These are phyloP conservation scores for Corvus moneduloides DNA, from an alignment of 2,113 vertebrate genomes.

Conservation along the genomic window DNA sequence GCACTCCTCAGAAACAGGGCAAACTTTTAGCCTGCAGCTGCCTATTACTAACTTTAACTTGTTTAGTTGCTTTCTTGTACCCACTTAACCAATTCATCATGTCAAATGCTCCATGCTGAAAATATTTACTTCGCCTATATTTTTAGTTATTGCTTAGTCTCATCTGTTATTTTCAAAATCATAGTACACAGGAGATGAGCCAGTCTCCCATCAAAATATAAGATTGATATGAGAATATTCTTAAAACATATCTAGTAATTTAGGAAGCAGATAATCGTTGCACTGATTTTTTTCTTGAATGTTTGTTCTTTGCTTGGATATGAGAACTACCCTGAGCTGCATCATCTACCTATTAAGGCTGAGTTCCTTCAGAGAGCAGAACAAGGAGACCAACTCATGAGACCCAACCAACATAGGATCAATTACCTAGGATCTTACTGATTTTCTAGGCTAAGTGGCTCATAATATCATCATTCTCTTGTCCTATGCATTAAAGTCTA, in stretches of 20 bases:
- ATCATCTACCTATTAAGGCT: not conserved
- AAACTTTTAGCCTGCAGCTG: not conserved
- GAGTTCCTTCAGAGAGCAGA: not conserved
- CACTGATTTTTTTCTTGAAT: not conserved
- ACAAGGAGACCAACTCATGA: not conserved
- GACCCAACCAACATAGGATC: not conserved
- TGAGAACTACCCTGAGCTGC: not conserved
- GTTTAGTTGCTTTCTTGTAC: not conserved
- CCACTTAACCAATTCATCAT: not conserved
- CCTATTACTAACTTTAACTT: not conserved
- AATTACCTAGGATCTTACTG: not conserved
- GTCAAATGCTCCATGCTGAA: not conserved
- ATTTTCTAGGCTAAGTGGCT: not conserved
- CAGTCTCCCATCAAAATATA: not conserved
- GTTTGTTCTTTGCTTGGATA: not conserved
- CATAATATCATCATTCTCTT: not conserved
- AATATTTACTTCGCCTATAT: not conserved
- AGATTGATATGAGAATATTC: not conserved
- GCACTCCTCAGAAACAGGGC: not conserved
- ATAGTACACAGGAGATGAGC: not conserved
- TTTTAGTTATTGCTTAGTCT: not conserved
- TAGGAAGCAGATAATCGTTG: not conserved
- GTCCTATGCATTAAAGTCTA: not conserved
- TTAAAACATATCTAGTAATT: not conserved
- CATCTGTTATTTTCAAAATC: not conserved